These are phyloP conservation scores for Epinotia ramella DNA, from an alignment of 2,888 invertebrate genomes.

Conservation along the genomic window DNA sequence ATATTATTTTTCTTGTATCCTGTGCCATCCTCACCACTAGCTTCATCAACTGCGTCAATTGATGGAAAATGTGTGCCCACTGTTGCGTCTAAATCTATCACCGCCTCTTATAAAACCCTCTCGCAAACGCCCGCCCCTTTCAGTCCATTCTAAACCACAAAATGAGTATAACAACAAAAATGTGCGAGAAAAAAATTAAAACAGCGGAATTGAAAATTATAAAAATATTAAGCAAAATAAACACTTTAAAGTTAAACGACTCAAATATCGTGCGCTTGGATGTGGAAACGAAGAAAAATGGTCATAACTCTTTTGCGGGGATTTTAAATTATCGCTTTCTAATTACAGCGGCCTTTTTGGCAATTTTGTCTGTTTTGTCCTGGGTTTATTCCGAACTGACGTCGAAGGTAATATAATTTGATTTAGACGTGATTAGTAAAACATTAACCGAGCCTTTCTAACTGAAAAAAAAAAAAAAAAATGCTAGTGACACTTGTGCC, in stretches of 20 bases:
- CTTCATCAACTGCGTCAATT: conserved; percentile 33
- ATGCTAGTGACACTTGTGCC: too few species aligned
- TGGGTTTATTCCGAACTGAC: conserved; percentile 59
- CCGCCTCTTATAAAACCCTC: conserved; percentile 59
- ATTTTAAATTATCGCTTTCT: conserved; percentile 37
- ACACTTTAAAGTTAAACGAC: conserved; percentile 63
- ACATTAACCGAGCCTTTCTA: too few species aligned
- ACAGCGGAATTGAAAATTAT: conserved; percentile 68
- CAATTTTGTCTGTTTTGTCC: conserved; percentile 50
- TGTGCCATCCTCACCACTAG: conserved; percentile 8
- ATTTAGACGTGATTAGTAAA: too few species aligned
- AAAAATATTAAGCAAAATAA: conserved; percentile 72
- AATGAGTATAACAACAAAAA: conserved; percentile 60
- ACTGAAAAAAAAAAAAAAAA: too few species aligned
- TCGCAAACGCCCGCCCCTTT: conserved; percentile 49
- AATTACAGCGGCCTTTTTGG: conserved; percentile 46
- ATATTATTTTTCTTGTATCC: neutral
- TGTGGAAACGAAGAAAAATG: conserved; percentile 47
- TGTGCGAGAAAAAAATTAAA: conserved; percentile 71
- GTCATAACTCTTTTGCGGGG: conserved; percentile 22
- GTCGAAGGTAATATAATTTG: conserved; percentile 49
- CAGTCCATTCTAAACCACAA: conserved; percentile 53
- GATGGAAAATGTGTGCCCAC: conserved; percentile 39
- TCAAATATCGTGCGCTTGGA: conserved; percentile 62
- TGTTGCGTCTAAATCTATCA: conserved; percentile 53